Conservation (phyloP, 2,113 vertebrate species). For the Brienomyrus longianalis region DNA sequence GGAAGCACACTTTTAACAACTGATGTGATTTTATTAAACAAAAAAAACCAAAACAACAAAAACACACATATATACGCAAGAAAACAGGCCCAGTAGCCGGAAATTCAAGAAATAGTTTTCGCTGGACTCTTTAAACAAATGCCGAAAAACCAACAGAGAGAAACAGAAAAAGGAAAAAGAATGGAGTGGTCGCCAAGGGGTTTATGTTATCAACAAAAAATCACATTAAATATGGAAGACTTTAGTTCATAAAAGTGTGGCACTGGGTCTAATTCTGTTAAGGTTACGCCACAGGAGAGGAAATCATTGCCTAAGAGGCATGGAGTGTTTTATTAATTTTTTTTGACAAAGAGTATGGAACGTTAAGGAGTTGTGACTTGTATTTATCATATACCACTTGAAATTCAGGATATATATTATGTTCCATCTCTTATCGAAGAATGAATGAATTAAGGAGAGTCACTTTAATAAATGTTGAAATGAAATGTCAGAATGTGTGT, state of each 20-base stretch:
- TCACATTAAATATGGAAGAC: constrained; percentile 38
- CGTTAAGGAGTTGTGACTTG: neutral
- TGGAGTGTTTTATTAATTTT: neutral
- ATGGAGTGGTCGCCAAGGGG: constrained; percentile 43
- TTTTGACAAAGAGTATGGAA: neutral
- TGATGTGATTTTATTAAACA: neutral
- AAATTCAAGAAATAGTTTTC: constrained; percentile 28
- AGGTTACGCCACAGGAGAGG: constrained; percentile 51
- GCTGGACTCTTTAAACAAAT: constrained; percentile 27
- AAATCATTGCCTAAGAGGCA: constrained; percentile 26
- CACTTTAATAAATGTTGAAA: neutral
- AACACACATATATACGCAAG: neutral
- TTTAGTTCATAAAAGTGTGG: constrained; percentile 33
- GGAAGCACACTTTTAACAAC: neutral
- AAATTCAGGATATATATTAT: neutral
- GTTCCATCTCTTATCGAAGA: neutral
- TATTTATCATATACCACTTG: neutral
- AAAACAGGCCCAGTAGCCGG: constrained; percentile 38
- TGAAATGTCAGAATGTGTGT: neutral
- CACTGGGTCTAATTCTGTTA: constrained; percentile 62
- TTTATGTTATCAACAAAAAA: constrained; percentile 57
- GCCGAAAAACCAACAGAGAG: constrained; percentile 32
- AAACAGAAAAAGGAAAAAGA: constrained; percentile 46
- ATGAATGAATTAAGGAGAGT: neutral
- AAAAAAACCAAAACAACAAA: neutral